Percentiles rank a stretch among this genome's conserved stretches.
These are phyloP conservation scores for Lepus europaeus DNA, from an alignment of 2,113 vertebrate genomes.

Conservation along the genomic window DNA sequence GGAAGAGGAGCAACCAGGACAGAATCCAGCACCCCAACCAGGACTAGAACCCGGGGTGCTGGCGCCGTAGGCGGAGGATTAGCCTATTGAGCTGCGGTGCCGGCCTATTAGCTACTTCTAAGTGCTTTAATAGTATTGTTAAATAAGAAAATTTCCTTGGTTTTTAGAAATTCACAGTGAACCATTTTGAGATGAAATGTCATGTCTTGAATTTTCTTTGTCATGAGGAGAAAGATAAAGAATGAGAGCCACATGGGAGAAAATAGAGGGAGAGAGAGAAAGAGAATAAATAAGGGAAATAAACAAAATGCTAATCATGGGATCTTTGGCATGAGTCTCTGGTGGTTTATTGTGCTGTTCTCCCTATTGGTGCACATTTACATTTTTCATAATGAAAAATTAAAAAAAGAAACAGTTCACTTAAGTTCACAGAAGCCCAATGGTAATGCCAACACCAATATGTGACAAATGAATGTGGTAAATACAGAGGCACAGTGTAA, in stretches of 20 bases:
- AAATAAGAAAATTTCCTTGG: neutral
- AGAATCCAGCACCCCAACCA: too few species aligned
- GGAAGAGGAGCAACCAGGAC: too few species aligned
- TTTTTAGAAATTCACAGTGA: neutral
- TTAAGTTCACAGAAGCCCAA: slow-evolving; percentile 59
- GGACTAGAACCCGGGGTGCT: too few species aligned
- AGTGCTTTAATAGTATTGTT: neutral
- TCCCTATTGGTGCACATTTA: neutral
- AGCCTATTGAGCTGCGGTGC: neutral
- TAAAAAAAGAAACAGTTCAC: slow-evolving; percentile 21
- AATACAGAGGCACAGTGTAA: neutral
- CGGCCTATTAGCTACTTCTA: neutral
- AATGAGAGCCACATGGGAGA: fast-evolving
- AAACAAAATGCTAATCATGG: neutral
- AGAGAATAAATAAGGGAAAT: neutral
- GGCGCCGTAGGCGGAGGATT: too few species aligned
- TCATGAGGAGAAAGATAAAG: neutral
- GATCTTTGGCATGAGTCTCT: too few species aligned
- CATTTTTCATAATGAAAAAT: slow-evolving; percentile 35
- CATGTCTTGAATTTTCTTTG: neutral
- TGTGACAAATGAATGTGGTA: neutral
- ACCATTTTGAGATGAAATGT: neutral
- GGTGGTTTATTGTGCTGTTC: neutral
- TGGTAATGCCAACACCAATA: neutral
- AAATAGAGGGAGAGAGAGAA: too few species aligned